Conservation (phyloP, 35 echinoderm and acorn worm species). For the Stichopus chloronotus region DNA sequence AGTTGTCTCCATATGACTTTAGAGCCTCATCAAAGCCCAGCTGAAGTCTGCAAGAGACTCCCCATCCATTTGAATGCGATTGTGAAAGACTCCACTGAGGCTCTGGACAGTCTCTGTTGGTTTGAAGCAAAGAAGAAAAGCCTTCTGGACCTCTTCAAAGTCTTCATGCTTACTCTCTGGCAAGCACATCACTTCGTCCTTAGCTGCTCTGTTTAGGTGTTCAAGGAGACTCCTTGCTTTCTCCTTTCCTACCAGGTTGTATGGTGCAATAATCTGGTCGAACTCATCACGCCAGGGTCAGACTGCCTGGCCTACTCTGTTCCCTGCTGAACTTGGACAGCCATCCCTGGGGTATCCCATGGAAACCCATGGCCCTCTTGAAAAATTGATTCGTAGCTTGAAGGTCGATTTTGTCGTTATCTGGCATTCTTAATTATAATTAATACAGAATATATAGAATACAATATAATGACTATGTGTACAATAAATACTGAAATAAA, state of each 20-base stretch:
- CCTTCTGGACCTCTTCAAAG: background rate
- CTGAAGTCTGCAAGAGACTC: background rate
- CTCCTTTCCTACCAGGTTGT: background rate
- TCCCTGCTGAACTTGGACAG: no score
- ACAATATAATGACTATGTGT: no score
- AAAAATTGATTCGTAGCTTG: no score
- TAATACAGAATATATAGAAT: no score
- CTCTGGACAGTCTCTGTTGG: background rate
- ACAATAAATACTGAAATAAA: no score
- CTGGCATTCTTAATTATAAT: no score
- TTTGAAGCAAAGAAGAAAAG: background rate
- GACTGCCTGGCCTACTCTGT: no score
- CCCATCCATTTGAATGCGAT: background rate
- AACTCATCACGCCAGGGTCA: background rate
- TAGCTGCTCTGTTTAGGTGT: background rate
- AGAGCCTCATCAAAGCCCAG: background rate
- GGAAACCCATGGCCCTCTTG: no score
- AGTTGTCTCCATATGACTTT: background rate
- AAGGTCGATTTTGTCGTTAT: no score
- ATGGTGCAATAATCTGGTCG: background rate
- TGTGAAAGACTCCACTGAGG: background rate
- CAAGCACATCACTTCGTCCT: background rate
- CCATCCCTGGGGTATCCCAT: no score
- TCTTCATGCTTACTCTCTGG: background rate
- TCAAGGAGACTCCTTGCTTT: background rate